These are phyloP conservation scores for Serranus cabrilla DNA, from an alignment of 2,797 vertebrate genomes.

Conservation along the genomic window DNA sequence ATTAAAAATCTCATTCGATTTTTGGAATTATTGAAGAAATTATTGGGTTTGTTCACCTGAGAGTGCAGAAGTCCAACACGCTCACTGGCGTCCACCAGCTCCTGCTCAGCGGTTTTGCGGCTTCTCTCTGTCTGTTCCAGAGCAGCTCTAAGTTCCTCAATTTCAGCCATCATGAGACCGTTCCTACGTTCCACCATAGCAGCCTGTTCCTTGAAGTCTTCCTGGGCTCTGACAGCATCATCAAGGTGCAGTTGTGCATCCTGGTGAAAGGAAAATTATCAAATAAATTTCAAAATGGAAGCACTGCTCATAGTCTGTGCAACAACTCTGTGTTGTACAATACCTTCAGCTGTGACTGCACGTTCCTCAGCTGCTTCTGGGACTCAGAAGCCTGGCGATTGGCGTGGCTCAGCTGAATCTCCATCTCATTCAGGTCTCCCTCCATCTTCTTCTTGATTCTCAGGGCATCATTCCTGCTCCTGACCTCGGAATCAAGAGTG, in stretches of 20 bases:
- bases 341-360: conserved; percentile 91
- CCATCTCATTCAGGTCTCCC: conserved; percentile 90
- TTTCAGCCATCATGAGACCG: conserved; percentile 73
- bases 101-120: conserved; percentile 89
- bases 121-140: conserved; percentile 90
- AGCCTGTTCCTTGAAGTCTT: too few relatives aligned
- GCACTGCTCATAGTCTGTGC: too few relatives aligned
- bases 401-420: conserved; percentile 89
- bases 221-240: too few relatives aligned
- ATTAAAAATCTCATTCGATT: not conserved
- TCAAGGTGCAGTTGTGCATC: too few relatives aligned
- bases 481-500: conserved; percentile 87
- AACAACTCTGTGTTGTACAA: too few relatives aligned
- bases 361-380: conserved; percentile 89
- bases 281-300: too few relatives aligned
- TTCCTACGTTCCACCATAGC: too few relatives aligned
- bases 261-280: too few relatives aligned
- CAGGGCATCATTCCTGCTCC: conserved; percentile 90
- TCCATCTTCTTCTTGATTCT: conserved; percentile 94
- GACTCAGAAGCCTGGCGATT: conserved; percentile 87
- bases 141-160: conserved; percentile 88
- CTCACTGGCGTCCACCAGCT: conserved; percentile 88
- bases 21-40: not conserved
- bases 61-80: conserved; percentile 87
- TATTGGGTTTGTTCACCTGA: conserved; percentile 59